Percentiles rank a stretch among this genome's conserved stretches.
Conservation (phyloP, 1,140 invertebrate species). For the Drosophila lacertosa region DNA sequence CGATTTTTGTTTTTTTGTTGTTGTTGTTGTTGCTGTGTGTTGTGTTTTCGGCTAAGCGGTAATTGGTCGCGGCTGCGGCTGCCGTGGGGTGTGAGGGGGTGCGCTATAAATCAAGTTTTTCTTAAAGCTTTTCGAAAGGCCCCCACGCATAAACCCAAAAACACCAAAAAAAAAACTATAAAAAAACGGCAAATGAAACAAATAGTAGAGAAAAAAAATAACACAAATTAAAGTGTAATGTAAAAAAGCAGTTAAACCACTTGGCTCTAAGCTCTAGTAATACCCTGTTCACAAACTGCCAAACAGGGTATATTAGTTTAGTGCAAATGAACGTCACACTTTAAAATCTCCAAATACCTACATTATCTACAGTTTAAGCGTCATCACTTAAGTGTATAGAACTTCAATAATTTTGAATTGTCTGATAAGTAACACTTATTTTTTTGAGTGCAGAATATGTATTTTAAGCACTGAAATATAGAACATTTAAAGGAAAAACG, state of each 20-base stretch:
- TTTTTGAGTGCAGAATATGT: no score
- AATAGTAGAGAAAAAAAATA: slow-evolving; percentile 68
- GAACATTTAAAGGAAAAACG: no score
- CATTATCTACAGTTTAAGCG: no score
- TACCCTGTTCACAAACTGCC: not conserved
- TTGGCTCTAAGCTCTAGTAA: slow-evolving; percentile 46
- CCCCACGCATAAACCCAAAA: slow-evolving; percentile 54
- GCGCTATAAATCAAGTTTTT: slow-evolving; percentile 50
- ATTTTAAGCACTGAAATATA: no score
- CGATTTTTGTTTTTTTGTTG: slow-evolving; percentile 8
- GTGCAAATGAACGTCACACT: not conserved
- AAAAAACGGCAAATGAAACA: slow-evolving; percentile 64
- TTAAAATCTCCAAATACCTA: no score
- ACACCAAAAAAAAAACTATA: slow-evolving; percentile 33
- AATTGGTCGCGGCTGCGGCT: slow-evolving; percentile 4
- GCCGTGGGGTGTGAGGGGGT: not conserved
- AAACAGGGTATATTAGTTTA: not conserved
- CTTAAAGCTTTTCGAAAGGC: slow-evolving; percentile 64
- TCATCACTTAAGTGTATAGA: no score
- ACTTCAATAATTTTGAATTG: no score
- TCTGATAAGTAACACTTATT: no score
- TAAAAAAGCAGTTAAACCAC: slow-evolving; percentile 75
- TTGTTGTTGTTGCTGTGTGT: not conserved
- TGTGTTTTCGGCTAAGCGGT: not conserved
- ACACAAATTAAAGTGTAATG: slow-evolving; percentile 77